Conservation (phyloP, 2,888 invertebrate genomes). For the Dolichomitus sp. region DNA sequence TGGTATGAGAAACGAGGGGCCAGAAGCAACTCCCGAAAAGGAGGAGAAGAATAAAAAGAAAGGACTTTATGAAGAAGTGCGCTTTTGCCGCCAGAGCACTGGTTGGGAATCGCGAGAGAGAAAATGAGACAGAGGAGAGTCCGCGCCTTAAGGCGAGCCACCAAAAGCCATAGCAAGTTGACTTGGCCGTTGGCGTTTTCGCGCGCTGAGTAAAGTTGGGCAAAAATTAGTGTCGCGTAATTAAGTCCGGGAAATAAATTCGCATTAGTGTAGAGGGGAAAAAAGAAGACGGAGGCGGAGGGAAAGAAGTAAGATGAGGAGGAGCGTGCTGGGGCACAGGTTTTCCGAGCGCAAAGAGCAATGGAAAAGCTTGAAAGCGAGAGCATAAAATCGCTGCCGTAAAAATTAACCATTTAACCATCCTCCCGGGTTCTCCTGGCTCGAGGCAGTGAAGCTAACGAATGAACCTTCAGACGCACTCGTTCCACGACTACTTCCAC, state of each 20-base stretch:
- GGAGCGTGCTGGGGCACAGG: conserved; percentile 35
- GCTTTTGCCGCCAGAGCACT: conserved; percentile 37
- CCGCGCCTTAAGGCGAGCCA: conserved; percentile 58
- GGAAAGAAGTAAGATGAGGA: conserved; percentile 29
- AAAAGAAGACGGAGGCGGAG: conserved; percentile 43
- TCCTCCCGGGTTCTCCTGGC: conserved; percentile 68
- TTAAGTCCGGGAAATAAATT: conserved; percentile 84
- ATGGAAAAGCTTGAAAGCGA: conserved; percentile 52
- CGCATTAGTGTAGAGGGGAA: conserved; percentile 77
- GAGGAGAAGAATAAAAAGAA: conserved; percentile 50
- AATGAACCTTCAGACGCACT: conserved; percentile 81
- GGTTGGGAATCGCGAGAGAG: conserved; percentile 42
- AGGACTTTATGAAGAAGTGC: conserved; percentile 53
- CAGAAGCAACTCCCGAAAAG: conserved; percentile 52
- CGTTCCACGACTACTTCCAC: conserved; percentile 65
- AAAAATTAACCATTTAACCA: conserved; percentile 83
- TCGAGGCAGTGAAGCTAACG: conserved; percentile 72
- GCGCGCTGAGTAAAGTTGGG: conserved; percentile 78
- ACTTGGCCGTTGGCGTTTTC: conserved; percentile 71
- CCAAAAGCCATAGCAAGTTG: conserved; percentile 63
- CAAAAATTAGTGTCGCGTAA: conserved; percentile 84
- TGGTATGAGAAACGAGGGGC: conserved; percentile 37
- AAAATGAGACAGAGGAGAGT: conserved; percentile 47
- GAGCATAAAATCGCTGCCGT: conserved; percentile 80
- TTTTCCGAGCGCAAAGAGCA: conserved; percentile 55